Conservation (phyloP, 2,888 invertebrate genomes). For the Creontiades dilutus region DNA sequence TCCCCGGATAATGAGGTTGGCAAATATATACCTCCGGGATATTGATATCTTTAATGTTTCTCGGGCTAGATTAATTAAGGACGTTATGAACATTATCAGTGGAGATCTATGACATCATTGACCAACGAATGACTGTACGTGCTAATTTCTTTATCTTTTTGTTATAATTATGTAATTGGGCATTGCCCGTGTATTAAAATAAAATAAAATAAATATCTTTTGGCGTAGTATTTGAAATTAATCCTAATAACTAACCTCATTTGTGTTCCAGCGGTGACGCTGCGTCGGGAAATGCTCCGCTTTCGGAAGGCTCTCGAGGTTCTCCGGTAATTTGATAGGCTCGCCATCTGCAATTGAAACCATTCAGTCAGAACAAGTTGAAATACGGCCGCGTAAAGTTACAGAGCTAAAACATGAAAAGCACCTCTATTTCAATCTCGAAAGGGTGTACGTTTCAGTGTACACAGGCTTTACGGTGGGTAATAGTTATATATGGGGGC, state of each 20-base stretch:
- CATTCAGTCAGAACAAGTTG: conserved; percentile 26
- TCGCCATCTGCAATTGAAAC: conserved; percentile 85
- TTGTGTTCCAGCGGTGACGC: conserved; percentile 98
- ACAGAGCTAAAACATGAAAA: conserved; percentile 56
- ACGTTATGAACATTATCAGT: too few species aligned
- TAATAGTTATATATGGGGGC: not conserved
- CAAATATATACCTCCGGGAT: too few species aligned
- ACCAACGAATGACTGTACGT: too few species aligned
- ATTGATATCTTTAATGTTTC: too few species aligned
- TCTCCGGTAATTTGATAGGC: conserved; percentile 95
- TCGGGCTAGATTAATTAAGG: too few species aligned
- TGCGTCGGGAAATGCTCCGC: conserved; percentile 97
- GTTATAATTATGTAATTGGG: too few species aligned
- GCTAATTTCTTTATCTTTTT: too few species aligned
- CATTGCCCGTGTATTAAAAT: too few species aligned
- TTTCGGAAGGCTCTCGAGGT: conserved; percentile 95
- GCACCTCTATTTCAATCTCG: conserved; percentile 15
- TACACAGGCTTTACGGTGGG: not conserved
- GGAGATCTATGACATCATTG: too few species aligned
- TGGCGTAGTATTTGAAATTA: too few species aligned
- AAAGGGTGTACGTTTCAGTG: conserved; percentile 14
- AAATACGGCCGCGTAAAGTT: conserved; percentile 58
- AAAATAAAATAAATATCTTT: too few species aligned
- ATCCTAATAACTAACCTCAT: conserved; percentile 85
- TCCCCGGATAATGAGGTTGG: too few species aligned